Conservation (phyloP, 35 echinoderm and acorn worm species). For the Strongylocentrotus purpuratus region DNA sequence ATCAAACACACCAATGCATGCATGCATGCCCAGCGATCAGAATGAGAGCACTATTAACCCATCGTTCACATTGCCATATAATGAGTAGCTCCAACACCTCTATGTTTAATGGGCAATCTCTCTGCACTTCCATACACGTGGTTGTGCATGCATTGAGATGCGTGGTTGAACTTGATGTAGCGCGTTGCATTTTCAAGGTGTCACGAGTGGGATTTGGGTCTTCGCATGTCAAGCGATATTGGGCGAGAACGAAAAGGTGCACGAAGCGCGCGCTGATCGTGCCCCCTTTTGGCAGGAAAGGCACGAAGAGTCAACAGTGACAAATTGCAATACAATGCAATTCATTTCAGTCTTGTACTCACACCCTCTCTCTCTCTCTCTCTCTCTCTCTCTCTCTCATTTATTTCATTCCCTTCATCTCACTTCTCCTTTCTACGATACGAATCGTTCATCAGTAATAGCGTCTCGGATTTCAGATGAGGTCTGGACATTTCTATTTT, state of each 20-base stretch:
- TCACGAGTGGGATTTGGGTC: not conserved
- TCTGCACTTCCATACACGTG: not conserved
- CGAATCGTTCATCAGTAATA: not conserved
- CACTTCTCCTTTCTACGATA: not conserved
- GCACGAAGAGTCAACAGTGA: constrained; percentile 52
- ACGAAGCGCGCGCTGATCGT: not conserved
- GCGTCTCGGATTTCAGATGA: not conserved
- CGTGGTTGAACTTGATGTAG: not conserved
- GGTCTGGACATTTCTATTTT: not conserved
- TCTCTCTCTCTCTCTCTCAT: not conserved
- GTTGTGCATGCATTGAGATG: not conserved
- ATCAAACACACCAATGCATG: constrained; percentile 39
- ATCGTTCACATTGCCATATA: not conserved
- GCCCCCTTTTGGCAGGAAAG: constrained; percentile 24
- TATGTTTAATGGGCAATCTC: not conserved
- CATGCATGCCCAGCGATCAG: constrained; percentile 4
- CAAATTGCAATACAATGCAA: constrained; percentile 47
- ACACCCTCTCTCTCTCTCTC: not conserved
- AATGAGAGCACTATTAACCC: not conserved
- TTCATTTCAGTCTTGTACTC: not conserved
- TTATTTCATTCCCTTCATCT: not conserved
- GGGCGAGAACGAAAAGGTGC: constrained; percentile 14
- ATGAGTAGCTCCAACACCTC: not conserved
- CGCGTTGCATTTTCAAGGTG: not conserved
- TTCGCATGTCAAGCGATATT: constrained; percentile 1